Conservation (phyloP, 2,113 vertebrate genomes). For the Phylloscopus whistleri region DNA sequence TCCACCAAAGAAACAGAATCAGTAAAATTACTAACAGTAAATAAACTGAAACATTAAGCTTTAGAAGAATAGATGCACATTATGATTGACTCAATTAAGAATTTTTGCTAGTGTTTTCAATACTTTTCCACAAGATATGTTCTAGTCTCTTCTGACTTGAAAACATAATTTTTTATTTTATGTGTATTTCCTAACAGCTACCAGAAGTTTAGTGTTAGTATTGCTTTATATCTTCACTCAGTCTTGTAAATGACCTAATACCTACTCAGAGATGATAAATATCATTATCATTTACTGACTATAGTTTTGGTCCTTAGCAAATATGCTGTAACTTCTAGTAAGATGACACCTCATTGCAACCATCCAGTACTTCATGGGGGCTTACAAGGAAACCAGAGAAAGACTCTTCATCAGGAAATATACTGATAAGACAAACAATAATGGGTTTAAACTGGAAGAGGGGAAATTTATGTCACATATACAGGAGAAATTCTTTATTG, state of each 20-base stretch:
- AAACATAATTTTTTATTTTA: not conserved
- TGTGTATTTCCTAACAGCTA: not conserved
- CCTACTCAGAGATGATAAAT: not conserved
- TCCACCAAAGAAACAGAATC: fast-evolving
- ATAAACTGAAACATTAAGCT: fast-evolving
- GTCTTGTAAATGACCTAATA: not conserved
- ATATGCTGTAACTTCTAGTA: not conserved
- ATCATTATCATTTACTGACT: not conserved
- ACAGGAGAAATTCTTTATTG: not conserved
- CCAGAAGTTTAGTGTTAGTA: not conserved
- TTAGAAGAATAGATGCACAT: not conserved
- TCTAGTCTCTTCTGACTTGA: not conserved
- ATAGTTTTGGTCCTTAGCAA: not conserved
- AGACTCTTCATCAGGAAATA: not conserved
- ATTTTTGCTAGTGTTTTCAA: not conserved
- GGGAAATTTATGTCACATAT: not conserved
- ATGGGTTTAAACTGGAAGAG: not conserved
- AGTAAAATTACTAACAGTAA: not conserved
- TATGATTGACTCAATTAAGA: not conserved
- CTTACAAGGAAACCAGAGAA: not conserved
- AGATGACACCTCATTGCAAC: not conserved
- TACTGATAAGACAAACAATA: not conserved
- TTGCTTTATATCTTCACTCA: not conserved
- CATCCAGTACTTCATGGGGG: not conserved
- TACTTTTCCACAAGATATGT: not conserved